Base-by-base conservation (phyloP, 2,888 invertebrate genomes). In the Micropterix aruncella region DNA sequence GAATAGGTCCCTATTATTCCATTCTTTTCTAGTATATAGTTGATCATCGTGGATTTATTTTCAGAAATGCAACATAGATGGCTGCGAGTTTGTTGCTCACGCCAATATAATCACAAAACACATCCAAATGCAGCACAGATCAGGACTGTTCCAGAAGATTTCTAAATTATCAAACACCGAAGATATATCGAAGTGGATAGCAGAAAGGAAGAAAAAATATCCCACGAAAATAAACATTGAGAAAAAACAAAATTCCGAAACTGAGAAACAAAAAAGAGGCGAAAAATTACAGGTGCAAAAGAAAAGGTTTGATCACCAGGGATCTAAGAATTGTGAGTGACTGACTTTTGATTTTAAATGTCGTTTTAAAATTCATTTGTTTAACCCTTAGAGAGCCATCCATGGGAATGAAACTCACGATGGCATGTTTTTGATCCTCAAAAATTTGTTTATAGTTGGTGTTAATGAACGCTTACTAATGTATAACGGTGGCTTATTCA, bases 131-230 rank as follows among this genome's bases (percentile, higher is more conserved):
- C 87, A 91, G 63, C 93, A 94, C 62, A 73, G 75, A 3, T 79
- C 83, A n/a, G 92, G 91, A 0, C 62, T 92, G 15, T 93, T 83
- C 55, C 76, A 83, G 43, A 81, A 79, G 61, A 82, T 93, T 48
- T 77, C 79, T 52, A 79, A 81, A 51, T 56, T 84, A 3, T 77
- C 81, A 48, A 81, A 84, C 3, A 81, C 84, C 1, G 89, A 90
- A 59, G 90, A 91, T 51, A 81, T 92, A 46, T 67, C 78, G 19
- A 85, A 83, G 59, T 95, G 93, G 92, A 75, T 79, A 50, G 77
- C 75, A 42, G 91, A 93, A 55, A 71, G 95, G 41, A 84, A 79
- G 59, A 82, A 72, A 64, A 81, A 77, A 54, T 90, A 77, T 62
- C 90, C 90, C 0, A 86, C 86, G 0, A 70, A 73, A 52, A 70